phyloP scores from a whole-genome alignment of 1,140 invertebrate species.

The Orussus abietinus region DNA sequence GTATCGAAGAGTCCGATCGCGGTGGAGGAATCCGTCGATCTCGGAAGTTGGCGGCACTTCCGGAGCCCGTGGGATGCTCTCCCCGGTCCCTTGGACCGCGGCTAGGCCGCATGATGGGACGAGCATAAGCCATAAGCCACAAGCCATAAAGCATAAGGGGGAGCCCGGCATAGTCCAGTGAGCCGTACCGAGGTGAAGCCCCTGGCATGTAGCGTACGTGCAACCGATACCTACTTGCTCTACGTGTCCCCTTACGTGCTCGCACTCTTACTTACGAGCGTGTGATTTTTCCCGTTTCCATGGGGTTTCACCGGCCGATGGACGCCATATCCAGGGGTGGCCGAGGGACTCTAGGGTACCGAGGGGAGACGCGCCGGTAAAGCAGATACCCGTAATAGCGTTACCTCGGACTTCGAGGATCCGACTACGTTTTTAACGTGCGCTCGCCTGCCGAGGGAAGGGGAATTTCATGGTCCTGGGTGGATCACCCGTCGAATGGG shows the following conservation, averaged over 20 bases:
- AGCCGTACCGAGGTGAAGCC: constrained; percentile 22
- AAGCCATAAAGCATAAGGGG: constrained; percentile 8
- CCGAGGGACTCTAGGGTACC: constrained; percentile 6
- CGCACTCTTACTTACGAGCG: constrained; percentile 2
- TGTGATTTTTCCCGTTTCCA: constrained; percentile 23
- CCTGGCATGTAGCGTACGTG: constrained; percentile 20
- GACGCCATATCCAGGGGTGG: constrained; percentile 14
- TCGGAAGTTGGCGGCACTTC: too few relatives aligned
- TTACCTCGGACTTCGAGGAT: too few relatives aligned
- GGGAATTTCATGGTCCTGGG: too few relatives aligned
- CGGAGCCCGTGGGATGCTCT: too few relatives aligned
- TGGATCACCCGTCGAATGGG: too few relatives aligned
- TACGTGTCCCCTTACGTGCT: constrained; percentile 9
- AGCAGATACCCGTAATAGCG: constrained; percentile 23
- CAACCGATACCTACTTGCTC: constrained; percentile 27
- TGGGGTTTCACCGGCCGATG: constrained; percentile 22
- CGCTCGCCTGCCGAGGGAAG: constrained; percentile 10
- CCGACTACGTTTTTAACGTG: too few relatives aligned
- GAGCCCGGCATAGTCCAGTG: constrained; percentile 15
- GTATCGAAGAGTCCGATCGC: too few relatives aligned
- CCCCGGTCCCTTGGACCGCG: too few relatives aligned
- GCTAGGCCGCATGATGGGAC: not conserved
- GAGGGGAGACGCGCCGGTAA: constrained; percentile 15
- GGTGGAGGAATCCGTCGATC: too few relatives aligned
- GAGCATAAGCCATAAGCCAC: constrained; percentile 13